phyloP scores from a whole-genome alignment of 1,140 invertebrate species.

The Yoshiicerus persimilis region DNA sequence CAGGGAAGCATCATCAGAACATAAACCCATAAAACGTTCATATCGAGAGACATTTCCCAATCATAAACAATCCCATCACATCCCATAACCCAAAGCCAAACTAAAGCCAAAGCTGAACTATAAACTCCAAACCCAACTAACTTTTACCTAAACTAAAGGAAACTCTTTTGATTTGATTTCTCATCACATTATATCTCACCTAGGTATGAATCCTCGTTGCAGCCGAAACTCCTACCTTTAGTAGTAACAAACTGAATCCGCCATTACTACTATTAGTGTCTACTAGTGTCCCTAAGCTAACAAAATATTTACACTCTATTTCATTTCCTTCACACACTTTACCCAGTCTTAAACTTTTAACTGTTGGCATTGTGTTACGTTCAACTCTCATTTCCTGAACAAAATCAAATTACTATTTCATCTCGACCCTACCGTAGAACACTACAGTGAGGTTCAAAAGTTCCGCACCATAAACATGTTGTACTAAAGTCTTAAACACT shows the following conservation, averaged over 20 bases:
- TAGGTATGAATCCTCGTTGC: neutral
- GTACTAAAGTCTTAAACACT: no score
- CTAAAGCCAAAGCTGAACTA: neutral
- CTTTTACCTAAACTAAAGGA: neutral
- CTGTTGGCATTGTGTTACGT: neutral
- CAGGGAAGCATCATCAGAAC: neutral
- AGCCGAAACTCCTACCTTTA: neutral
- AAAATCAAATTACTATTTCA: slow-evolving; percentile 4
- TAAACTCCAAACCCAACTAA: neutral
- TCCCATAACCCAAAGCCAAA: neutral
- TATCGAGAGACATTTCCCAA: neutral
- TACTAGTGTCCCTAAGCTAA: neutral
- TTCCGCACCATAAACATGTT: no score
- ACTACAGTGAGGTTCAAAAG: no score
- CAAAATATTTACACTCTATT: neutral
- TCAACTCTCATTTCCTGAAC: neutral
- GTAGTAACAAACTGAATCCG: neutral
- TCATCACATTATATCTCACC: neutral
- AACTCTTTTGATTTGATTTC: slow-evolving; percentile 1
- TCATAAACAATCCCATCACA: neutral
- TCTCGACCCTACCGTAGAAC: neutral
- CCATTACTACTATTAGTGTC: no score
- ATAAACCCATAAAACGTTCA: neutral
- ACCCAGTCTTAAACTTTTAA: neutral
- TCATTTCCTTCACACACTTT: neutral